Conservation (phyloP, 2,888 invertebrate genomes). For the Hirtodrosophila histrioides region DNA sequence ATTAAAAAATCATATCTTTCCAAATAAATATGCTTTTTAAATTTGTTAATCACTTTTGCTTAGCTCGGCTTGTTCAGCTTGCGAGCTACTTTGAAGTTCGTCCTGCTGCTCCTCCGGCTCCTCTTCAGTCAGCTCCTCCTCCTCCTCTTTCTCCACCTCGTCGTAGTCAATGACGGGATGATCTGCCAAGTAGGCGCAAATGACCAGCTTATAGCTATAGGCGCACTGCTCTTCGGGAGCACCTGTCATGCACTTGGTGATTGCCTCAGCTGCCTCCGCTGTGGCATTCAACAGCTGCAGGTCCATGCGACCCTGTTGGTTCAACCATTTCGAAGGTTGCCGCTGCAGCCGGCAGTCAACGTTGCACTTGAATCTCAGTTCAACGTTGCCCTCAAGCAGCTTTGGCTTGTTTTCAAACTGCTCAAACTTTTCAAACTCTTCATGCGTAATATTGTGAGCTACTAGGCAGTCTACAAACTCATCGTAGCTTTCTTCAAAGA, state of each 20-base stretch:
- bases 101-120: too few relatives aligned
- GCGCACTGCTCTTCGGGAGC: slow-evolving; percentile 13
- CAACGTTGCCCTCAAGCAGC: slow-evolving; percentile 3
- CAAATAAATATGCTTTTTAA: too few relatives aligned
- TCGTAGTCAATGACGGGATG: background rate
- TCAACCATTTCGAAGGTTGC: slow-evolving; percentile 3
- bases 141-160: too few relatives aligned
- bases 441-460: slow-evolving; percentile 3
- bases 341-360: slow-evolving; percentile 13
- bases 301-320: slow-evolving; percentile 7
- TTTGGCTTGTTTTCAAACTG: slow-evolving; percentile 6
- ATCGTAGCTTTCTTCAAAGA: slow-evolving; percentile 7
- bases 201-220: slow-evolving; percentile 16
- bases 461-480: too few relatives aligned
- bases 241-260: slow-evolving; percentile 11
- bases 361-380: slow-evolving; percentile 18
- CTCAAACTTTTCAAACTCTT: slow-evolving; percentile 12
- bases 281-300: slow-evolving; percentile 17
- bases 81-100: too few relatives aligned
- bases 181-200: slow-evolving; percentile 10
- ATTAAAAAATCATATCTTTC: too few relatives aligned
- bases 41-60: too few relatives aligned
- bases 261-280: background rate
- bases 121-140: too few relatives aligned
- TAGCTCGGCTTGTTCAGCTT: too few relatives aligned